These are phyloP conservation scores for Cariama cristata DNA, from an alignment of 2,113 vertebrate genomes.

Conservation along the genomic window DNA sequence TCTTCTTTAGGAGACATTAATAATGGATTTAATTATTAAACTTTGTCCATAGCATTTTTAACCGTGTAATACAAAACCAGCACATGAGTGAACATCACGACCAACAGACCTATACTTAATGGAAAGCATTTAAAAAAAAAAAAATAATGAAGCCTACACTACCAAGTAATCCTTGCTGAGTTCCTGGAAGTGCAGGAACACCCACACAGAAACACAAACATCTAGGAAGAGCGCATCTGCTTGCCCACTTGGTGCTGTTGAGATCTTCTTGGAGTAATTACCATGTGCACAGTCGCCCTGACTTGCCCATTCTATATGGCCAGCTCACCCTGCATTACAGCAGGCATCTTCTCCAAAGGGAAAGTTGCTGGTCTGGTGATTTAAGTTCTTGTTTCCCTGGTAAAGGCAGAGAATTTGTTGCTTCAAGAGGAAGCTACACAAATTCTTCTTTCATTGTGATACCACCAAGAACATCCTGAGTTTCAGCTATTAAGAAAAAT, in stretches of 20 bases:
- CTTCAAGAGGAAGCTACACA: not conserved
- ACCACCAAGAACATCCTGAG: not conserved
- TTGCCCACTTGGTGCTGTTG: not conserved
- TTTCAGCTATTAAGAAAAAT: constrained; percentile 3
- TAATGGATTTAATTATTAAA: constrained; percentile 69
- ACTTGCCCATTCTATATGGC: not conserved
- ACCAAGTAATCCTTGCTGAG: constrained; percentile 27
- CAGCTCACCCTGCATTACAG: not conserved
- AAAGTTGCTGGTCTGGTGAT: not conserved
- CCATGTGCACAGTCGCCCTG: not conserved
- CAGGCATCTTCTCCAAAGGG: not conserved
- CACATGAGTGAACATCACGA: not conserved
- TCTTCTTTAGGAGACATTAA: constrained; percentile 42
- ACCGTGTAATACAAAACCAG: constrained; percentile 55
- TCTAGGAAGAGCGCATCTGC: not conserved
- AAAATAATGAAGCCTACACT: constrained; percentile 5
- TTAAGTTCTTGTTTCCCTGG: not conserved
- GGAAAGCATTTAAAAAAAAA: constrained; percentile 21
- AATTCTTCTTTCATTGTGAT: not conserved
- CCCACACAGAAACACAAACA: not conserved
- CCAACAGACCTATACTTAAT: constrained; percentile 33
- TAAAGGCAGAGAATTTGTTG: not conserved
- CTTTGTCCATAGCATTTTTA: constrained; percentile 28
- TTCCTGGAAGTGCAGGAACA: constrained; percentile 51
- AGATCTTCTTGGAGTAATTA: not conserved